These are phyloP conservation scores for Anas flavirostris DNA, from an alignment of 2,797 vertebrate genomes.

Conservation along the genomic window DNA sequence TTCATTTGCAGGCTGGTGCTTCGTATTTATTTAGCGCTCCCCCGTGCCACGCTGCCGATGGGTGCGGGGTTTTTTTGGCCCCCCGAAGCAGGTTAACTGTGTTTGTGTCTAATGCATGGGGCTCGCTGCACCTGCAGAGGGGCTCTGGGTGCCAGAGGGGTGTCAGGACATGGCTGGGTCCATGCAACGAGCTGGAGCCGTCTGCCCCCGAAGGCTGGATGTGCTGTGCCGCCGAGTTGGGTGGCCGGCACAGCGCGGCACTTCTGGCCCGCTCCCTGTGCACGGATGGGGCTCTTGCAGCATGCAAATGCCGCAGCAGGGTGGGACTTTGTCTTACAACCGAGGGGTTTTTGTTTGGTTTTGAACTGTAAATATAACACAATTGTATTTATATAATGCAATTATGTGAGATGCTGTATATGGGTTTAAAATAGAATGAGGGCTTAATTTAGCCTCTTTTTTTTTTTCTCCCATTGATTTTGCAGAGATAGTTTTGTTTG, in stretches of 20 bases:
- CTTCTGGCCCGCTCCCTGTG: neutral
- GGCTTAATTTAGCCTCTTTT: slow-evolving; percentile 60
- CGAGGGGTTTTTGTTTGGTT: slow-evolving; percentile 28
- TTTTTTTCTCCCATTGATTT: slow-evolving; percentile 32
- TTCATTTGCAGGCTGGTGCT: neutral
- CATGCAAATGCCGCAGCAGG: neutral
- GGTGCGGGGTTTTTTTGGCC: neutral
- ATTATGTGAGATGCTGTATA: neutral
- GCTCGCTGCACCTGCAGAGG: rapidly evolving
- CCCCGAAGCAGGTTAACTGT: neutral
- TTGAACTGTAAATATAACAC: slow-evolving; percentile 42
- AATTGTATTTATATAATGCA: slow-evolving; percentile 40
- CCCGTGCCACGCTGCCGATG: too few relatives aligned
- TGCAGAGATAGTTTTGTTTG: slow-evolving; percentile 53
- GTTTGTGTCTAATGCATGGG: neutral
- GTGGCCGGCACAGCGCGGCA: neutral
- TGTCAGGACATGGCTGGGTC: neutral
- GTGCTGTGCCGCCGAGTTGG: neutral
- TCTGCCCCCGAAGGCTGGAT: neutral
- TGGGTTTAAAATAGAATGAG: slow-evolving; percentile 56
- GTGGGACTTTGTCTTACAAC: neutral
- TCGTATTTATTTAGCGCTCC: neutral
- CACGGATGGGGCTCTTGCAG: neutral
- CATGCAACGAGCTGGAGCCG: rapidly evolving
- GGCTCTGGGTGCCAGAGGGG: neutral